phyloP scores from a whole-genome alignment of 64 coral and sea anemone genomes.

The Pachyseris speciosa region DNA sequence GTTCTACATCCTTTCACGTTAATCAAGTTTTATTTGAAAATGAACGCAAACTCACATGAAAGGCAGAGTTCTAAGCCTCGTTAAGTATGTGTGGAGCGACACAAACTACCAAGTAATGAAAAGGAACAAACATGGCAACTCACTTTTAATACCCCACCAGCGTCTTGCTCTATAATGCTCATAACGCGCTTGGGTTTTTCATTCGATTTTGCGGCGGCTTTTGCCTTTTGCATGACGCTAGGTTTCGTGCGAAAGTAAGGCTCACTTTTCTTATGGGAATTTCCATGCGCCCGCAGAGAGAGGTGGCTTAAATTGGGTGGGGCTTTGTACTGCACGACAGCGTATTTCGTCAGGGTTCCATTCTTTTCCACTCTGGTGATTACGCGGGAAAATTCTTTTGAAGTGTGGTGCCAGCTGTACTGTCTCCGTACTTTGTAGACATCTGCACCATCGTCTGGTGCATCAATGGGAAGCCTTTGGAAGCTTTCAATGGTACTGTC shows the following conservation, averaged over 20 bases:
- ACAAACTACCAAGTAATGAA: too few species aligned
- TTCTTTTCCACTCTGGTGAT: slow-evolving; percentile 39
- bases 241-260: slow-evolving; percentile 10
- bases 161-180: slow-evolving; percentile 45
- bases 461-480: neutral
- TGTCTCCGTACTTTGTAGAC: slow-evolving; percentile 19
- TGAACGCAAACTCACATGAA: too few species aligned
- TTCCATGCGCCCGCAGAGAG: neutral
- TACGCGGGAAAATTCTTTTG: slow-evolving; percentile 22
- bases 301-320: neutral
- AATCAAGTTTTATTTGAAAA: too few species aligned
- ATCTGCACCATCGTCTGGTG: neutral
- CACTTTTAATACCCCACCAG: slow-evolving; percentile 39
- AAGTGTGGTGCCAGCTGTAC: slow-evolving; percentile 34
- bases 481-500: neutral
- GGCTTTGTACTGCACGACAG: slow-evolving; percentile 38
- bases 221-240: slow-evolving; percentile 13
- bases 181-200: slow-evolving; percentile 20
- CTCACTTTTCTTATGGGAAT: neutral
- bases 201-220: neutral
- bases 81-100: too few species aligned
- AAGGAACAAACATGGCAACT: too few species aligned
- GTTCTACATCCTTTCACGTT: too few species aligned
- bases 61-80: too few species aligned
- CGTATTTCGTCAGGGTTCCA: neutral